Base-by-base conservation (phyloP, 92 coral and sea anemone genomes). In the Actinostola sp. region DNA sequence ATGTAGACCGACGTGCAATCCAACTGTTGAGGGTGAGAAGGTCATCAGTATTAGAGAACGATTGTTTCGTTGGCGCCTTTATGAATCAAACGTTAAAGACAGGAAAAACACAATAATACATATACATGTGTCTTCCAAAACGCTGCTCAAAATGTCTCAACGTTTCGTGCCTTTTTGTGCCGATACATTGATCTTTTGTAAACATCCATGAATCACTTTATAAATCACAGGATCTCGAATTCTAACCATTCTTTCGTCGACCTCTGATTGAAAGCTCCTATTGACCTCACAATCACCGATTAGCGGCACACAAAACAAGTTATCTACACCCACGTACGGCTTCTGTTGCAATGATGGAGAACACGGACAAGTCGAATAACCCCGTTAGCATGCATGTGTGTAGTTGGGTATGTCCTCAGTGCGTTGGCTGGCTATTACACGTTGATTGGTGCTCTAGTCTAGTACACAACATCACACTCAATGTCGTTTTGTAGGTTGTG, bases 241-340 rank as follows among this genome's bases (percentile, higher is more conserved):
- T 57, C 63, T 57, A 30, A 11, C 39, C 63, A 57, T 57, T 57
- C 63, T 30, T 57, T 0, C 17, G 7, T 27, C 38, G 63, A 57
- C 38, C 38, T 57, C 17, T 27, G 3, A 12, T 57, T 57, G 36
- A 57, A 57, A 27, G 21, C 27, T 6, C 63, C 39, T 4, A 57
- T 57, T 57, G 63, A 57, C 63, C 63, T 57, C 10, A 11, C 63
- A 3, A 30, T 57, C 63, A 57, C 4, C 10, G 63, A 57, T 57
- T 27, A 30, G 39, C 25, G 25, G 60, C 20, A 53, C 8, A 20
- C 28, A 8, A 57, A 27, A 57, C n/a, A 30, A 7, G 11, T 9
- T 23, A 53, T 12, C 4, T 26, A 57, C 63, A 4, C 63, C 63
- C 63, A 57, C 63, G 60, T n/a, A n/a, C n/a, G 59, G 21, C 29